Percentiles rank a stretch among this genome's conserved stretches.
These are phyloP conservation scores for Drosophila willistoni DNA, from an alignment of 1,140 invertebrate genomes.

Conservation along the genomic window DNA sequence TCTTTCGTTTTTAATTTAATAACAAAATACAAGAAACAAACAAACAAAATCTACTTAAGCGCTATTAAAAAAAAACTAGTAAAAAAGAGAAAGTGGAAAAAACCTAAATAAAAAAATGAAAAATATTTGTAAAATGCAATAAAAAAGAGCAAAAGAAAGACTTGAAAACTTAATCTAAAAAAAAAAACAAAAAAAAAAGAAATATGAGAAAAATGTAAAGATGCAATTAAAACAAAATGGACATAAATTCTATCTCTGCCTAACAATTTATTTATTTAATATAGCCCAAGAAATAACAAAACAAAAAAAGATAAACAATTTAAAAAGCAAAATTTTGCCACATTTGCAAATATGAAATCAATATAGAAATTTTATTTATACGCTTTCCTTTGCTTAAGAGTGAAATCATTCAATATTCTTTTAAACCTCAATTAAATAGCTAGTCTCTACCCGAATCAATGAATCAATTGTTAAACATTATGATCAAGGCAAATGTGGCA, in stretches of 20 bases:
- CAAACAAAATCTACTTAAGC: slow-evolving; percentile 55
- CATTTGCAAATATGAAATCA: slow-evolving; percentile 12
- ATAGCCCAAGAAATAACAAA: slow-evolving; percentile 32
- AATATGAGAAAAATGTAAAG: slow-evolving; percentile 44
- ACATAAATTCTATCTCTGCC: slow-evolving; percentile 6
- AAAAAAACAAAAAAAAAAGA: slow-evolving; percentile 35
- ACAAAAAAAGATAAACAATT: slow-evolving; percentile 29
- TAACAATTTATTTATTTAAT: slow-evolving; percentile 8
- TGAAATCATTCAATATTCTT: slow-evolving; percentile 47
- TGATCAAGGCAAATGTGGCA: slow-evolving; percentile 27
- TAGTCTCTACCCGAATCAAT: slow-evolving; percentile 61
- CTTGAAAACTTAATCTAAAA: slow-evolving; percentile 76
- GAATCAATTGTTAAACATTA: slow-evolving; percentile 42
- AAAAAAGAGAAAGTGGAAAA: slow-evolving; percentile 49
- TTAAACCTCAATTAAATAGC: slow-evolving; percentile 57
- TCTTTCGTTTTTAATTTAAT: slow-evolving; percentile 64
- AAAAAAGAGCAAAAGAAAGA: slow-evolving; percentile 83
- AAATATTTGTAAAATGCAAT: slow-evolving; percentile 77
- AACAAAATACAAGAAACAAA: slow-evolving; percentile 36
- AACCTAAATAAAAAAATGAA: slow-evolving; percentile 54
- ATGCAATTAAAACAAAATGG: slow-evolving; percentile 28
- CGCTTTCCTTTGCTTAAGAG: slow-evolving; percentile 39
- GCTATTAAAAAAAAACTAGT: slow-evolving; percentile 46
- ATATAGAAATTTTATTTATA: neutral
- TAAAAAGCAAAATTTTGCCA: slow-evolving; percentile 12